Conservation (phyloP, 2,113 vertebrate genomes). For the Proteles cristata region DNA sequence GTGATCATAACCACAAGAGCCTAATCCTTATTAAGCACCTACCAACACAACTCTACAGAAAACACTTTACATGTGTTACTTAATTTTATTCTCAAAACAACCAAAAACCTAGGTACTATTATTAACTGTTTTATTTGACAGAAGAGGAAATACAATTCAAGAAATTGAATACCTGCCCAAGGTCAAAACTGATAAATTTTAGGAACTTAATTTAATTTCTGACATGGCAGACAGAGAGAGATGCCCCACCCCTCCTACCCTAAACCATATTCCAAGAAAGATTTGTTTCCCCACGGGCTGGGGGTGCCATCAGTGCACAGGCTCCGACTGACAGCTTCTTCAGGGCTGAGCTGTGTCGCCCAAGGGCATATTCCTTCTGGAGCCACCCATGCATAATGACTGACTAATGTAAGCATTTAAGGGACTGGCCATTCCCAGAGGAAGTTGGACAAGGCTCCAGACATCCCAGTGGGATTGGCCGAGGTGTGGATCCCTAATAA, state of each 20-base stretch:
- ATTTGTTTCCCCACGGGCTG: not conserved
- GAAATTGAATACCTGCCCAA: not conserved
- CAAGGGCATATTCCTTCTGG: not conserved
- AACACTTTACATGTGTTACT: not conserved
- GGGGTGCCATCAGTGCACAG: not conserved
- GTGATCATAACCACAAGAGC: not conserved
- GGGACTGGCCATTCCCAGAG: not conserved
- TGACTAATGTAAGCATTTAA: not conserved
- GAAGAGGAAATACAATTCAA: not conserved
- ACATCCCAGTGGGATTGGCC: not conserved
- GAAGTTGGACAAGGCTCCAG: not conserved
- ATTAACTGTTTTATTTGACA: not conserved
- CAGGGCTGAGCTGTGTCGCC: not conserved
- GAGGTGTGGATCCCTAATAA: not conserved
- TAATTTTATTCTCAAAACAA: not conserved
- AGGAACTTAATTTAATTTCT: not conserved
- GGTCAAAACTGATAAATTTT: not conserved
- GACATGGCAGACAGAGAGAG: not conserved
- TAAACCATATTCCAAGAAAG: not conserved
- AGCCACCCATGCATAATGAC: not conserved
- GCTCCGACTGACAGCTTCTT: not conserved
- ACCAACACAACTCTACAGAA: not conserved
- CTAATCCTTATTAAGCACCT: not conserved
- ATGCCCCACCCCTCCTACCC: rapidly evolving
- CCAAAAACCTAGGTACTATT: not conserved